Conservation (phyloP, 2,797 vertebrate species). For the Sebastes dallii region DNA sequence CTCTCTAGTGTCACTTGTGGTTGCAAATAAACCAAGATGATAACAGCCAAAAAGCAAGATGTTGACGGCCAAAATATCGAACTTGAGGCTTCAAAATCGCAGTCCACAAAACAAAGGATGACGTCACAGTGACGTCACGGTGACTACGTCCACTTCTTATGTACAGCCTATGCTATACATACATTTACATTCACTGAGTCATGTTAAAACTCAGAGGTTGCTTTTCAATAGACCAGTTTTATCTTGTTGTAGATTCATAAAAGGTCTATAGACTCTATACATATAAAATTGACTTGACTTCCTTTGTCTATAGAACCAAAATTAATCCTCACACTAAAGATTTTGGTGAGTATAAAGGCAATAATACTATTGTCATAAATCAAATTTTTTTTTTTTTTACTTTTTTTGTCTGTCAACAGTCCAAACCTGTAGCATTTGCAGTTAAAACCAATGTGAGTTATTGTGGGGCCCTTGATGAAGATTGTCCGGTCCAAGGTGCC, state of each 20-base stretch:
- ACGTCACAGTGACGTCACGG: no score
- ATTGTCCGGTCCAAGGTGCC: constrained; percentile 93
- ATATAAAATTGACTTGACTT: background rate
- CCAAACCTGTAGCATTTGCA: constrained; percentile 95
- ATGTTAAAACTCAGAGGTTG: background rate
- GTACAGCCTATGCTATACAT: background rate
- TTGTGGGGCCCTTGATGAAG: constrained; percentile 94
- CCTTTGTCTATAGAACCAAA: background rate
- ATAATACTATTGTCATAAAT: background rate
- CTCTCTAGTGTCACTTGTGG: no score
- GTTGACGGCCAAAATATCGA: no score
- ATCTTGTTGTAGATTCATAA: background rate
- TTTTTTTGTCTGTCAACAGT: constrained; percentile 69
- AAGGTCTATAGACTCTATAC: background rate
- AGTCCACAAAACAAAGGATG: no score
- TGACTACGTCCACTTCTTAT: background rate
- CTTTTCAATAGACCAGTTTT: background rate
- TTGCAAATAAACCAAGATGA: no score
- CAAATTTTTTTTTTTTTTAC: background rate
- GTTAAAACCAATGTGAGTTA: constrained; percentile 98
- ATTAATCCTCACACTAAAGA: background rate
- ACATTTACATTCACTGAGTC: background rate
- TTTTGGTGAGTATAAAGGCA: background rate
- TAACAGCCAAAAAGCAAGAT: no score
- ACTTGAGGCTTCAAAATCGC: no score